Conservation (phyloP, 1,140 invertebrate species). For the Pachypsylla venusta region DNA sequence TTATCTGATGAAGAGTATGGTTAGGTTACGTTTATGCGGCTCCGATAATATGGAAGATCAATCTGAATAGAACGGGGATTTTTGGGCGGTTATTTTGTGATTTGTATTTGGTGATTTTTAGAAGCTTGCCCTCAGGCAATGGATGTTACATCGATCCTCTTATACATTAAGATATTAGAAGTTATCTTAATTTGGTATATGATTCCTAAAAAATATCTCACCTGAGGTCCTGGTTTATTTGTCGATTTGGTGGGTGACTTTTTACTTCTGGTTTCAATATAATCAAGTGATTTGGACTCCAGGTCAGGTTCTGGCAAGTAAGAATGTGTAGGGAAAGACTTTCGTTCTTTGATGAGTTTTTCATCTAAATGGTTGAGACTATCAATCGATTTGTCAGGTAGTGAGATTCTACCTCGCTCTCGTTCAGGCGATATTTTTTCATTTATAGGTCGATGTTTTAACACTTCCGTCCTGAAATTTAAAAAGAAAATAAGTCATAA, state of each 20-base stretch:
- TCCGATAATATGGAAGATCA: no score
- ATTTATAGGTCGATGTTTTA: background rate
- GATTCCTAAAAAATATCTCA: background rate
- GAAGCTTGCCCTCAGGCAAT: no score
- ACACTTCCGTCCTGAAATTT: background rate
- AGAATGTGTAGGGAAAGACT: background rate
- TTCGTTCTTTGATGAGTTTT: slow-evolving; percentile 2
- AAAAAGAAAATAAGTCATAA: background rate
- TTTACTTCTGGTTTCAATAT: slow-evolving; percentile 2
- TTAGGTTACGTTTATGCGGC: no score
- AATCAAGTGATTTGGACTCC: background rate
- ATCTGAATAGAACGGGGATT: no score
- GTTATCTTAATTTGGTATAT: no score
- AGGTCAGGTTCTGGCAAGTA: slow-evolving; percentile 8
- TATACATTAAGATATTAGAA: no score
- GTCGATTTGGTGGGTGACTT: background rate
- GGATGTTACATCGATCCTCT: no score
- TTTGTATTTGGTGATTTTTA: no score
- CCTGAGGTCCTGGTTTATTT: slow-evolving; percentile 6
- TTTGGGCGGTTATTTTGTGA: no score
- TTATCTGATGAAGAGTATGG: no score
- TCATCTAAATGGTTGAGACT: background rate
- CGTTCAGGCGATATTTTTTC: background rate
- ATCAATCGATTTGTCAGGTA: background rate
- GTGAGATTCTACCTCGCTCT: background rate